Conservation (phyloP, 2,113 vertebrate species). For the Emberiza fucata region DNA sequence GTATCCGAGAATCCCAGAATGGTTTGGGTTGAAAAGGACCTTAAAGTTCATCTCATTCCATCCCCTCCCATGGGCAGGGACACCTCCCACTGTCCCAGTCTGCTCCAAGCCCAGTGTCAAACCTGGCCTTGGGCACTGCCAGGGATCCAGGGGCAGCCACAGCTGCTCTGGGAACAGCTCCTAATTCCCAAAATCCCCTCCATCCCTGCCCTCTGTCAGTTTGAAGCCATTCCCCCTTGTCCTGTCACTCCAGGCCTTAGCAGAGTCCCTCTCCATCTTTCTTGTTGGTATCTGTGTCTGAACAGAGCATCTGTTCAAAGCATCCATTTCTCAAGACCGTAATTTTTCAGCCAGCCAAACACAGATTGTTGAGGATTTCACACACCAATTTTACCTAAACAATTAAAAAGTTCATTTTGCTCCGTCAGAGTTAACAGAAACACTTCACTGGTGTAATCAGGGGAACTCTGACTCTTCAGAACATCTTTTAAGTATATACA, state of each 20-base stretch:
- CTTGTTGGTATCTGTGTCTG: not conserved
- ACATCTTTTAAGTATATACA: not conserved
- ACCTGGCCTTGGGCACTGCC: not conserved
- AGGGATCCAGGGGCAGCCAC: not conserved
- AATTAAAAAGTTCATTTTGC: not conserved
- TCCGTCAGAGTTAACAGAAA: not conserved
- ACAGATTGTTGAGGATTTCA: not conserved
- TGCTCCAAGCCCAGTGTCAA: not conserved
- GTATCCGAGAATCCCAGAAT: not conserved
- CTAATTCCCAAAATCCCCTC: not conserved
- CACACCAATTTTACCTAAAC: not conserved
- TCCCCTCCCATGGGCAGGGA: not conserved
- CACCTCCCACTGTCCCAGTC: not conserved
- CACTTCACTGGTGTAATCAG: not conserved
- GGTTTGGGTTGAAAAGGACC: not conserved
- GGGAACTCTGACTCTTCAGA: not conserved
- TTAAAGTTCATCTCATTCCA: rapidly evolving
- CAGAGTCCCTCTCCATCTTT: not conserved
- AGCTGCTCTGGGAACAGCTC: not conserved
- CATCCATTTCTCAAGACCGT: not conserved
- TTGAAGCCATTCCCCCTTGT: not conserved
- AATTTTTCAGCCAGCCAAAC: not conserved
- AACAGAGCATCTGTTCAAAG: not conserved
- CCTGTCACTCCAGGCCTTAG: not conserved
- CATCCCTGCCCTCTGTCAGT: rapidly evolving